Base-by-base conservation (phyloP, 2,797 vertebrate genomes). In the Chaenodraco wilsoni region DNA sequence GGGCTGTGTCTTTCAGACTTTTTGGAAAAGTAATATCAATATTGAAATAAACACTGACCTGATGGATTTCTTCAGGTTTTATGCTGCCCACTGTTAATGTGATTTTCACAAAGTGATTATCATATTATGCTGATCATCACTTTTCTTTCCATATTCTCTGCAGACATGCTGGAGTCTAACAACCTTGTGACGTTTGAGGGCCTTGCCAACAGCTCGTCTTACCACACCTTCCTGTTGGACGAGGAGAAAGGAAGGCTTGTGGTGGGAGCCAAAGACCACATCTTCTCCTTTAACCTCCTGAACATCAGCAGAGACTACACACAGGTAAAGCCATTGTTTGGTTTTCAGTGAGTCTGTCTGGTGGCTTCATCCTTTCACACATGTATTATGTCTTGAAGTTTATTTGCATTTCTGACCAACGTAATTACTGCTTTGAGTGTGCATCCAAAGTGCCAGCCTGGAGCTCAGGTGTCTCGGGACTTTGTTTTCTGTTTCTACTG, bases 101-200 rank as follows among this genome's bases (percentile, higher is more conserved):
- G 51, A 49, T 79, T 69, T 59, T 67, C 16, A 59, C 37, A 10
- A 51, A 57, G 15, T 21, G 4, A 54, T 73, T n/a, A 69, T 49
- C 49, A 51, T 37, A 71, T 68, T 63, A 17, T 51, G 62, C 67
- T 81, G 62, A 81, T 60, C 27, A 31, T 15, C 16, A 31, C 16
- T 56, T 72, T 70, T 71, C 33, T 64, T 81, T 71, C 54, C 73
- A 54, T 89, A 84, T 88, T 65, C 87, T 83, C 90, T 90, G 54
- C 95, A 99, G 98, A 99, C 88, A 98, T 99, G 98, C 84, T 98
- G 93, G 97, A 99, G 86, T 97, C 97, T 61, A 97, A 96, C 92
- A 98, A 97, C 88, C 92, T 99, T 78, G 94, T 97, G 73, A 97
- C 95, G 65, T 99, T 98, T 86, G 95, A 94, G 55, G 98, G 98